These are phyloP conservation scores for Drosophila parabipectinata DNA, from an alignment of 1,140 invertebrate genomes.

Conservation along the genomic window DNA sequence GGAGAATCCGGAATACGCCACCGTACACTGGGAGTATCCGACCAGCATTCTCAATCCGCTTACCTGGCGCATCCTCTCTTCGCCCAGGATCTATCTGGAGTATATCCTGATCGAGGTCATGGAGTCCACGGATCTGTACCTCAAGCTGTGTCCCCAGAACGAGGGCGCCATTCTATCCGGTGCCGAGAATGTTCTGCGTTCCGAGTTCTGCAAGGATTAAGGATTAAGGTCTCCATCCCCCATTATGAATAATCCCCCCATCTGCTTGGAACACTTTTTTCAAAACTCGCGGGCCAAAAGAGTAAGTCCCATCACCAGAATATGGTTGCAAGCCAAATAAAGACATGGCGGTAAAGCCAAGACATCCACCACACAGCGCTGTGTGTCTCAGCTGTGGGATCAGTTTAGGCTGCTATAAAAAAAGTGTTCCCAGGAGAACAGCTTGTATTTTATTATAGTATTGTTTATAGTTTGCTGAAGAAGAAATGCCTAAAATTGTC, in stretches of 20 bases:
- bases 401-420: not conserved
- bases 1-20: slow-evolving; percentile 87
- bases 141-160: slow-evolving; percentile 86
- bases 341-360: not conserved
- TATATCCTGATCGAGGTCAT: slow-evolving; percentile 89
- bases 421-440: slow-evolving; percentile 12
- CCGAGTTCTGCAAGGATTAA: slow-evolving; percentile 84
- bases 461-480: slow-evolving; percentile 37
- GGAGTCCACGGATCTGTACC: slow-evolving; percentile 85
- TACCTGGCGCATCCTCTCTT: slow-evolving; percentile 91
- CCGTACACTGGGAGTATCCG: slow-evolving; percentile 91
- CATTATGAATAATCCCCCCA: not conserved
- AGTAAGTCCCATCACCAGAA: not conserved
- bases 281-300: not conserved
- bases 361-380: not conserved
- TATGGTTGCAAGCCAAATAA: not conserved
- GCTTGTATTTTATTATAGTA: slow-evolving; percentile 73
- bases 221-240: not conserved
- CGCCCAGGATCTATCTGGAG: slow-evolving; percentile 89
- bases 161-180: slow-evolving; percentile 86
- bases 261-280: not conserved
- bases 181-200: slow-evolving; percentile 85
- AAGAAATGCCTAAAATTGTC: slow-evolving; percentile 23
- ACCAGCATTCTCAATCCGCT: slow-evolving; percentile 91
- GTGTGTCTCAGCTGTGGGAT: not conserved